Evolutionary conservation across 2,888 invertebrate species (phyloP).

Genomic region (Enoplolaimus lenunculus): DNA sequence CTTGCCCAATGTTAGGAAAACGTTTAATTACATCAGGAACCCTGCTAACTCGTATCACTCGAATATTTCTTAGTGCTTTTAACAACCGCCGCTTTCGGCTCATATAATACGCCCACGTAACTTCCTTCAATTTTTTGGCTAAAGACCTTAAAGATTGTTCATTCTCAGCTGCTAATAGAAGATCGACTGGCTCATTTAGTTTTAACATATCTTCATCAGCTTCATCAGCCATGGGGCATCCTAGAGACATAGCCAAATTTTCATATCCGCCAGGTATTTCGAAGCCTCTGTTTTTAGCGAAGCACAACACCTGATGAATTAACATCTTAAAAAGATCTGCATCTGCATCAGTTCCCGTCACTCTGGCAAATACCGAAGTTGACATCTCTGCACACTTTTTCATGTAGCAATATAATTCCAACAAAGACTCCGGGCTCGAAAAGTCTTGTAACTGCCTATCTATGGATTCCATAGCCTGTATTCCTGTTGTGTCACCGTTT

Average conservation of each 20-base stretch:
- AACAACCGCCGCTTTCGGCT: not conserved
- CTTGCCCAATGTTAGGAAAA: not conserved
- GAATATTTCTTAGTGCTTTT: not conserved
- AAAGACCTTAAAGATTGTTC: not conserved
- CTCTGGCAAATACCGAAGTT: not conserved
- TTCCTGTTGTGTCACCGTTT: not conserved
- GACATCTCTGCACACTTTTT: not conserved
- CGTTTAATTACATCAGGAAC: not conserved
- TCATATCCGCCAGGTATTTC: not conserved
- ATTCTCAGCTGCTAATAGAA: not conserved
- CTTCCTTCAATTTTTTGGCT: not conserved
- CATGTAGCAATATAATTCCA: not conserved
- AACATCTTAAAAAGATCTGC: not conserved
- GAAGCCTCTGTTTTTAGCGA: not conserved
- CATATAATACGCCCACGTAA: not conserved
- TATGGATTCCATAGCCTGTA: not conserved
- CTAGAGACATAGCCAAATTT: not conserved
- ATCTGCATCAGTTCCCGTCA: not conserved
- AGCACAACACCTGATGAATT: not conserved
- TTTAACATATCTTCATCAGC: not conserved
- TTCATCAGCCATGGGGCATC: not conserved
- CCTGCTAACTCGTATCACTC: not conserved
- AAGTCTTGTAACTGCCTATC: not conserved
- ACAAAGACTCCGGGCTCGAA: not conserved
- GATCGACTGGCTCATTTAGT: not conserved